These are phyloP conservation scores for Drosophila bifasciata DNA, from an alignment of 1,140 invertebrate species.

Conservation along the genomic window DNA sequence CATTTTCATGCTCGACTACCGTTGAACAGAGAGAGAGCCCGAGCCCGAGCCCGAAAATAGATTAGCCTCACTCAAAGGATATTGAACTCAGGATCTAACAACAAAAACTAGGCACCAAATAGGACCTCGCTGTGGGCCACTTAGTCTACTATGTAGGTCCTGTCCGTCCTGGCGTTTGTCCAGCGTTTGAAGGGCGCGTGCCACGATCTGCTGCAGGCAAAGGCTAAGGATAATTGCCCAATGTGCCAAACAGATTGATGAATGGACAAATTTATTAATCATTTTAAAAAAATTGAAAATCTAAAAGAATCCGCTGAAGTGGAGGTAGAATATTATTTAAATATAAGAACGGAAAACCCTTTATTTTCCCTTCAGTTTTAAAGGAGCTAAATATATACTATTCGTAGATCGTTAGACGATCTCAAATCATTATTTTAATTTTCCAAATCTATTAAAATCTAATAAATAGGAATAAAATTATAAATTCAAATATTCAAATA, in stretches of 20 bases:
- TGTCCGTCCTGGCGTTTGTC: not conserved
- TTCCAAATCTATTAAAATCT: no score
- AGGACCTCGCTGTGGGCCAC: constrained; percentile 40
- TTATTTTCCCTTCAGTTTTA: no score
- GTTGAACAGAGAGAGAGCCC: constrained; percentile 42
- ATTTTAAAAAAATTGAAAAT: no score
- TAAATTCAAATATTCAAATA: no score
- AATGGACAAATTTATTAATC: not conserved
- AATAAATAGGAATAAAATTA: no score
- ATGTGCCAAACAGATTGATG: constrained; percentile 45
- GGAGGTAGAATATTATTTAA: no score
- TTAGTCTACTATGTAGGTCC: constrained; percentile 18
- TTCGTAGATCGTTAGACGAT: no score
- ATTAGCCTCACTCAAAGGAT: constrained; percentile 75
- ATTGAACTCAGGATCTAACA: constrained; percentile 51
- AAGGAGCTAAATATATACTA: no score
- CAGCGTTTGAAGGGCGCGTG: constrained; percentile 52
- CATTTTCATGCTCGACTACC: constrained; percentile 81
- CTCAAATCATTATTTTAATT: no score
- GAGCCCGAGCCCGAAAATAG: constrained; percentile 56
- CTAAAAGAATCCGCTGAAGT: no score
- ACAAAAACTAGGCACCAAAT: constrained; percentile 18
- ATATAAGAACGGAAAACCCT: no score
- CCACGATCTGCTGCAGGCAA: constrained; percentile 17
- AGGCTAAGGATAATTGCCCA: constrained; percentile 30